phyloP scores from a whole-genome alignment of 2,113 vertebrate genomes.

The Eulacestoma nigropectus region DNA sequence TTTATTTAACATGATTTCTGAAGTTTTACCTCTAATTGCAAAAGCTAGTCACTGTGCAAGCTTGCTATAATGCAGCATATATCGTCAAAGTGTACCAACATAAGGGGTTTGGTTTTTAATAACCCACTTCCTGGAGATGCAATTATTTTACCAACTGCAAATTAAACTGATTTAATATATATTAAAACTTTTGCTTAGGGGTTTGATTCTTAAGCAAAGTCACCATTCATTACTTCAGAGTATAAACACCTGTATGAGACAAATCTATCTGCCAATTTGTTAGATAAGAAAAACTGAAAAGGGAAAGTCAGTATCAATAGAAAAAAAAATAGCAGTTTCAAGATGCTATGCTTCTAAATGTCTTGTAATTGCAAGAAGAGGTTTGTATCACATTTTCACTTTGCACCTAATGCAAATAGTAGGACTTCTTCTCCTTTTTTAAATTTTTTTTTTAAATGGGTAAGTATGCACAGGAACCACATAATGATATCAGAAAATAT shows the following conservation, averaged over 20 bases:
- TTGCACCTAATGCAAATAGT: neutral
- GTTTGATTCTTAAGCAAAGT: neutral
- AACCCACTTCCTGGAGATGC: neutral
- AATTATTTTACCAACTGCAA: neutral
- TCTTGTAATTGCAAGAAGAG: neutral
- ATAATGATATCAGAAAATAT: neutral
- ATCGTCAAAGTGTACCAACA: neutral
- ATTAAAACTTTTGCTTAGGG: neutral
- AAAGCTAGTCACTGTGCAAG: neutral
- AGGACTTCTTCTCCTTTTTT: neutral
- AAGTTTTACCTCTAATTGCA: neutral
- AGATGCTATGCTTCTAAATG: neutral
- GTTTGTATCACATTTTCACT: neutral
- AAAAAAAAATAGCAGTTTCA: neutral
- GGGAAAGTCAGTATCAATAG: neutral
- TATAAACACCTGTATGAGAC: neutral
- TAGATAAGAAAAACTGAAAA: neutral
- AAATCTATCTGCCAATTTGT: neutral
- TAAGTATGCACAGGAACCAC: neutral
- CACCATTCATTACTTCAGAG: neutral
- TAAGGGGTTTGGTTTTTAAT: neutral
- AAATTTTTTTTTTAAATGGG: neutral
- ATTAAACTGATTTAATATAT: neutral
- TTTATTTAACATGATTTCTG: neutral
- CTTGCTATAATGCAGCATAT: neutral